Percentiles rank a stretch among this genome's conserved stretches.
Conservation (phyloP, 2,113 vertebrate species). For the Nematolebias whitei region DNA sequence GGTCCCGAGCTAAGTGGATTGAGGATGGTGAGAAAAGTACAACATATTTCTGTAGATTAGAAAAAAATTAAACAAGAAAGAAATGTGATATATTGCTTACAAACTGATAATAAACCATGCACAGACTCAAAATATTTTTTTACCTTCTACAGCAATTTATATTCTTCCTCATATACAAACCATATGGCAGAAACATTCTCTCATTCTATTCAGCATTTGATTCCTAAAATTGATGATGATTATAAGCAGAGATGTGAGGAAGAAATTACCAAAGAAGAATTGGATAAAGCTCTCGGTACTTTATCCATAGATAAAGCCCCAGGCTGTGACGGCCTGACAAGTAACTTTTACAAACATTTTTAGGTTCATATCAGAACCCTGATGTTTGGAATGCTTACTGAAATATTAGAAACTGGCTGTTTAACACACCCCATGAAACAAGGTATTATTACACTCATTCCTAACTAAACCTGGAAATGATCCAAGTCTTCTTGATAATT, state of each 20-base stretch:
- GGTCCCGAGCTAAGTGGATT: not conserved
- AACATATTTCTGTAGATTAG: not conserved
- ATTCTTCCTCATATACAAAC: not conserved
- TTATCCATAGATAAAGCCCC: too few species aligned
- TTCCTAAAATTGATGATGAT: not conserved
- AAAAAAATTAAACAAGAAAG: not conserved
- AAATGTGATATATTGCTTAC: not conserved
- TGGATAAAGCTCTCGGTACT: too few species aligned
- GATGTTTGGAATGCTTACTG: too few species aligned
- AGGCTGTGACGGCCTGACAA: too few species aligned
- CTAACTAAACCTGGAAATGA: not conserved
- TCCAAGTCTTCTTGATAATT: not conserved
- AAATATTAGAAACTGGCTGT: too few species aligned
- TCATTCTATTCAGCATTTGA: not conserved
- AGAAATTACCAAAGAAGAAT: not conserved
- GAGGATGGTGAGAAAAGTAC: not conserved
- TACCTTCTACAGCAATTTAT: not conserved
- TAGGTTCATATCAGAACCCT: too few species aligned
- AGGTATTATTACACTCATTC: not conserved
- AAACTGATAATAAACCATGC: not conserved
- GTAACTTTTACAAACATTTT: too few species aligned
- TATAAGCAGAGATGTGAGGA: not conserved
- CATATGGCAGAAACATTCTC: not conserved
- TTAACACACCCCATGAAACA: too few species aligned
- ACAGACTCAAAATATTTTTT: not conserved